Evolutionary conservation across 2,797 vertebrate species (phyloP).

Genomic region (Otolemur crassicaudatus): DNA sequence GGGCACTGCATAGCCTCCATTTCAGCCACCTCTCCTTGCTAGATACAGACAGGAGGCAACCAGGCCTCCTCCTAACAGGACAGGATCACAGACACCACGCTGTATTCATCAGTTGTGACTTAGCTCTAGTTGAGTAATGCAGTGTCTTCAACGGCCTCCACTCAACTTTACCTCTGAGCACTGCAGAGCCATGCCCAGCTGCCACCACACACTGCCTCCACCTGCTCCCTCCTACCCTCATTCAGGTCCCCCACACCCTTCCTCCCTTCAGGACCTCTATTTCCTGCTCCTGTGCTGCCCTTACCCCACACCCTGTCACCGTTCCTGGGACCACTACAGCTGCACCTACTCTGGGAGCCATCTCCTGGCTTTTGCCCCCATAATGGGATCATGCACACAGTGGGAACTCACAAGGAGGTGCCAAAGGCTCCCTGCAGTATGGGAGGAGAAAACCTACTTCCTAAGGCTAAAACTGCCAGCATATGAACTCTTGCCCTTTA

Average conservation of each 20-base stretch:
- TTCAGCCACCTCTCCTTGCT: background rate
- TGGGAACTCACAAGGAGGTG: fast-evolving
- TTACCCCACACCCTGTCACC: background rate
- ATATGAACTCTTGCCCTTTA: fast-evolving
- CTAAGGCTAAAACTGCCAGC: background rate
- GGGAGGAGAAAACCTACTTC: background rate
- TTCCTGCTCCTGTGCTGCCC: background rate
- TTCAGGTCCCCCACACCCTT: fast-evolving
- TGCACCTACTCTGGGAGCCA: background rate
- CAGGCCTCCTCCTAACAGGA: background rate
- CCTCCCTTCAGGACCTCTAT: background rate
- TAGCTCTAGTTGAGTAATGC: fast-evolving
- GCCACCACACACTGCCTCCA: background rate
- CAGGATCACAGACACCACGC: fast-evolving
- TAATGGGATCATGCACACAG: background rate
- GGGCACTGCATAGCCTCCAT: fast-evolving
- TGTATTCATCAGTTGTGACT: fast-evolving
- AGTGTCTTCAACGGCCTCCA: background rate
- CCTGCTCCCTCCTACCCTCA: background rate
- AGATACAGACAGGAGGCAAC: background rate
- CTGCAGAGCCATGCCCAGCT: background rate
- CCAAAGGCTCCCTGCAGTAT: background rate
- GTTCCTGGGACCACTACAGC: too few species aligned
- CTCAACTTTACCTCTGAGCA: too few species aligned
- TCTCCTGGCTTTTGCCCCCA: background rate